Conservation (phyloP, 2,113 vertebrate genomes). For the Corvus cornix region DNA sequence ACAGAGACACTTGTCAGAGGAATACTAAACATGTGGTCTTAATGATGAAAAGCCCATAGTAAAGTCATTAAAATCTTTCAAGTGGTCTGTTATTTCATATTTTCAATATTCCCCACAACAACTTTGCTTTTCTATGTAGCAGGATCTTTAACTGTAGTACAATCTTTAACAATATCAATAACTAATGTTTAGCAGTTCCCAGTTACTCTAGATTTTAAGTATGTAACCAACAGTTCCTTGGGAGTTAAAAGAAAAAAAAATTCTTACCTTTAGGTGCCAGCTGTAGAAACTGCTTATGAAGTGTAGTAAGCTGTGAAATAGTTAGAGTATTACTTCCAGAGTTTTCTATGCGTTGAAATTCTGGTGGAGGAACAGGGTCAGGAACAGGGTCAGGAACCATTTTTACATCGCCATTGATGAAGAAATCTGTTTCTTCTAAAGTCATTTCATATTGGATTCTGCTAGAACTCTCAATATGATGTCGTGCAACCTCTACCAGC, state of each 20-base stretch:
- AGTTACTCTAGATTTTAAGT: neutral
- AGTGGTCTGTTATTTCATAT: neutral
- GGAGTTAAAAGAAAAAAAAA: neutral
- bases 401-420: conserved; percentile 74
- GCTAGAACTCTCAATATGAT: conserved; percentile 81
- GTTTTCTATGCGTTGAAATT: conserved; percentile 69
- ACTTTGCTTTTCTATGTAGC: neutral
- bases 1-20: neutral
- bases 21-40: neutral
- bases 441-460: conserved; percentile 81
- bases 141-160: neutral
- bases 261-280: conserved; percentile 84
- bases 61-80: neutral
- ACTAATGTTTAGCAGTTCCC: neutral
- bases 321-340: conserved; percentile 65
- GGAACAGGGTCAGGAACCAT: conserved; percentile 69
- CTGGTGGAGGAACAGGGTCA: conserved; percentile 41
- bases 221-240: neutral
- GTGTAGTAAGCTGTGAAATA: conserved; percentile 78
- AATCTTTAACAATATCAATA: neutral
- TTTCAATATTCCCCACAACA: neutral
- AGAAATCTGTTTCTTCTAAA: conserved; percentile 81
- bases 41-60: neutral
- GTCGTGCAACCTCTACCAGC: conserved; percentile 76
- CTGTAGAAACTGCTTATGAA: conserved; percentile 77